These are phyloP conservation scores for Atlantisia rogersi DNA, from an alignment of 2,113 vertebrate species.

Conservation along the genomic window DNA sequence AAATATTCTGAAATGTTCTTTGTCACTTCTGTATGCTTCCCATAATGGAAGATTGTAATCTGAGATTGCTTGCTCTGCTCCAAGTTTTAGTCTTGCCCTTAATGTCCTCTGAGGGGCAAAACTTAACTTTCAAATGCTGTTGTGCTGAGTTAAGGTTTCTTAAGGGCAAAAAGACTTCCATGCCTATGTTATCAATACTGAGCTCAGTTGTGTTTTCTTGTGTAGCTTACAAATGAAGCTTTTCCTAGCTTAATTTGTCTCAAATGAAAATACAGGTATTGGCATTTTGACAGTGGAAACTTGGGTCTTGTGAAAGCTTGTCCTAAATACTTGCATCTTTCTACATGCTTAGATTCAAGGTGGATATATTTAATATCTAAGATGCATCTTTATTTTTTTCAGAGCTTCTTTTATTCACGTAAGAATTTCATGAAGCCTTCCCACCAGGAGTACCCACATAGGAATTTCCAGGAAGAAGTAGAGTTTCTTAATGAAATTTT, in stretches of 20 bases:
- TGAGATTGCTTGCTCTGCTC: background rate
- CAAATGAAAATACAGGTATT: background rate
- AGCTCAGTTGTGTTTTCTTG: background rate
- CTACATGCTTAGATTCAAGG: background rate
- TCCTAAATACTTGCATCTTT: background rate
- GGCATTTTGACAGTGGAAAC: background rate
- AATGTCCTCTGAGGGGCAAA: background rate
- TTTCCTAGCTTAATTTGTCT: background rate
- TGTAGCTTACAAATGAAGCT: background rate
- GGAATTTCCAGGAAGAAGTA: conserved; percentile 99
- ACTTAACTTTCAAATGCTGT: fast-evolving
- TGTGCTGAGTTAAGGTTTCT: background rate
- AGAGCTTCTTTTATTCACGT: conserved; percentile 99
- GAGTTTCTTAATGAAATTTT: conserved; percentile 99
- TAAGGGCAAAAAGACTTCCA: background rate
- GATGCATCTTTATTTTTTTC: background rate
- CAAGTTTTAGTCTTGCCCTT: background rate
- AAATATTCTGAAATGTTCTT: too few species aligned
- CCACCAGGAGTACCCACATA: conserved; percentile 99
- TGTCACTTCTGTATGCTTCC: background rate
- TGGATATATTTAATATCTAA: background rate
- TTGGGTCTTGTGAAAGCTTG: background rate
- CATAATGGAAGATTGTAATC: background rate
- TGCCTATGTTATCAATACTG: background rate
- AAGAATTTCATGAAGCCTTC: conserved; percentile 99